Percentiles rank a stretch among this genome's conserved stretches.
These are phyloP conservation scores for Callithrix jacchus DNA, from an alignment of 2,113 vertebrate genomes.

Conservation along the genomic window DNA sequence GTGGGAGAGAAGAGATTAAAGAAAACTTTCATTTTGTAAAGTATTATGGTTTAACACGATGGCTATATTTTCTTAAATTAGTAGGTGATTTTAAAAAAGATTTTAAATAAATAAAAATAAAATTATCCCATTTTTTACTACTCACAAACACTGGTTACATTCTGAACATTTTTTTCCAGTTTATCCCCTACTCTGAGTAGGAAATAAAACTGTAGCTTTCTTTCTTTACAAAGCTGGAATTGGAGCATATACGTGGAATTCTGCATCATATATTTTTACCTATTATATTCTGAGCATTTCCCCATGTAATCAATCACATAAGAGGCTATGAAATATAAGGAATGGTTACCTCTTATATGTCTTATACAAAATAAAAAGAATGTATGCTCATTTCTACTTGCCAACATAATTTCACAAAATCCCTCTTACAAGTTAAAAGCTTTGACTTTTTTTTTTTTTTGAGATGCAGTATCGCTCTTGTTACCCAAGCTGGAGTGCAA, in stretches of 20 bases:
- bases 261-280: background rate
- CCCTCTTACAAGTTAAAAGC: background rate
- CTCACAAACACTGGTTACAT: background rate
- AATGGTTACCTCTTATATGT: no score
- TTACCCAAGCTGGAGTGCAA: no score
- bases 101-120: background rate
- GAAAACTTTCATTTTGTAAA: background rate
- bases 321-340: background rate
- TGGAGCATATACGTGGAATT: background rate
- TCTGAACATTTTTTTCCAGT: background rate
- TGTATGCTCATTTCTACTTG: no score
- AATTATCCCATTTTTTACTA: background rate
- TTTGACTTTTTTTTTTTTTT: slow-evolving; percentile 32
- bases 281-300: background rate
- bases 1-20: background rate
- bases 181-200: background rate
- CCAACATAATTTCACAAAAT: no score
- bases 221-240: background rate
- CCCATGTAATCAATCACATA: background rate
- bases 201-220: background rate
- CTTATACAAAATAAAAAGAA: no score
- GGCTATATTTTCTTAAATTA: background rate
- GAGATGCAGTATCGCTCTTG: no score
- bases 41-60: background rate
- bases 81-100: background rate